Conservation (phyloP, 2,888 invertebrate genomes). For the Andricus quercusramuli region DNA sequence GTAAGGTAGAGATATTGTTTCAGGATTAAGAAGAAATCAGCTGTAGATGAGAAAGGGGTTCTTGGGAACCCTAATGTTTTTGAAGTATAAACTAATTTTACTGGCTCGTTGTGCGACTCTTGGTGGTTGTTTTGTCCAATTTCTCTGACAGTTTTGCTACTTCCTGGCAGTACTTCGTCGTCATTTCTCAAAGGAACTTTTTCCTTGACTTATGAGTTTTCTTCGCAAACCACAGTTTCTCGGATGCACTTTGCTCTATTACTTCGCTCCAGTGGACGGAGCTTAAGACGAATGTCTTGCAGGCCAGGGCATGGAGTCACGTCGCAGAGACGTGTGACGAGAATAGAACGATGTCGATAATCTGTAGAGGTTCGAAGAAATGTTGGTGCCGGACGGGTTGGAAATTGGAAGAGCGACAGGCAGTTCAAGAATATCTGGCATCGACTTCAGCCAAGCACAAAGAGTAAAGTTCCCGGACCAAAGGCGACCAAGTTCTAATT, state of each 20-base stretch:
- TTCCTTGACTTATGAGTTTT: slow-evolving; percentile 31
- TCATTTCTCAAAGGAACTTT: slow-evolving; percentile 35
- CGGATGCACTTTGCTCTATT: slow-evolving; percentile 55
- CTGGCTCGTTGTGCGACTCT: background rate
- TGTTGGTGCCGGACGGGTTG: slow-evolving; percentile 37
- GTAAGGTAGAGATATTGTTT: no score
- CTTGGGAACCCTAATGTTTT: background rate
- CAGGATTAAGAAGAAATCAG: no score
- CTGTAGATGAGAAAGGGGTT: background rate
- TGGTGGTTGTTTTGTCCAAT: slow-evolving; percentile 7
- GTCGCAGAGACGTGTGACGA: slow-evolving; percentile 55
- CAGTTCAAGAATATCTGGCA: slow-evolving; percentile 40
- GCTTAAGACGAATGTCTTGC: slow-evolving; percentile 55
- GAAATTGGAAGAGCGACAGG: slow-evolving; percentile 37
- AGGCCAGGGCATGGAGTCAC: slow-evolving; percentile 50
- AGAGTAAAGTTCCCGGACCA: background rate
- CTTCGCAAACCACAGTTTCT: slow-evolving; percentile 32
- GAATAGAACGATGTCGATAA: slow-evolving; percentile 61
- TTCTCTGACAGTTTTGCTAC: slow-evolving; percentile 29
- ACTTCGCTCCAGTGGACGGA: slow-evolving; percentile 52
- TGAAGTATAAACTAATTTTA: slow-evolving; percentile 14
- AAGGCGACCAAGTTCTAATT: background rate
- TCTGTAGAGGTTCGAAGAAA: slow-evolving; percentile 53
- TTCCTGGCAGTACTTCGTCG: slow-evolving; percentile 30
- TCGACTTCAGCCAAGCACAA: slow-evolving; percentile 8